Evolutionary conservation across 2,888 invertebrate species (phyloP).

Genomic region (Margaritifera margaritifera): DNA sequence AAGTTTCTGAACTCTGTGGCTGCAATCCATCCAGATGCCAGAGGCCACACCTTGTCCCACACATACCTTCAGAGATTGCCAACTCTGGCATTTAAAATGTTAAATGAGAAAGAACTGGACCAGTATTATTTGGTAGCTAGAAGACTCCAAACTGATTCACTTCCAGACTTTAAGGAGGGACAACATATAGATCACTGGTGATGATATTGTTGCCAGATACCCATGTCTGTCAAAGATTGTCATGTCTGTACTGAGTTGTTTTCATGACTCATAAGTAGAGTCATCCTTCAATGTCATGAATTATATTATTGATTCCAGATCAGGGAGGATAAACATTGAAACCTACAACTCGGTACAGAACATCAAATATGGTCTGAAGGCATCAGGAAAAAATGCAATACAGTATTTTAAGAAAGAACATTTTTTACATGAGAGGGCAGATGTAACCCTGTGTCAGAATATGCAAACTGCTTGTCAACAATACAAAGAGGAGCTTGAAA

Average conservation of each 20-base stretch:
- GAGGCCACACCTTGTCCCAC: slow-evolving; percentile 21
- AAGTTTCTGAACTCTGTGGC: slow-evolving; percentile 18
- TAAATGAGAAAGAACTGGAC: slow-evolving; percentile 10
- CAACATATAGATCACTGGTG: slow-evolving; percentile 13
- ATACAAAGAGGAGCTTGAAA: not conserved
- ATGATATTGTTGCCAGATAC: slow-evolving; percentile 6
- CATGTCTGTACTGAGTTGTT: slow-evolving; percentile 24
- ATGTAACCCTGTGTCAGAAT: too few relatives aligned
- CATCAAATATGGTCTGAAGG: slow-evolving; percentile 32
- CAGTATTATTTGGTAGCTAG: slow-evolving; percentile 21
- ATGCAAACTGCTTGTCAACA: slow-evolving; percentile 12
- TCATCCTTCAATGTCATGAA: slow-evolving; percentile 37
- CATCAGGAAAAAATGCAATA: slow-evolving; percentile 18
- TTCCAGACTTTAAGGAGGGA: slow-evolving; percentile 7
- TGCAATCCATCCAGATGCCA: slow-evolving; percentile 29
- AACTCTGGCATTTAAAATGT: slow-evolving; percentile 17
- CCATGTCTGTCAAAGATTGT: slow-evolving; percentile 23
- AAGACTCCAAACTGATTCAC: slow-evolving; percentile 12
- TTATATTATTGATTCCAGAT: slow-evolving; percentile 33
- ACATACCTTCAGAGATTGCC: slow-evolving; percentile 23
- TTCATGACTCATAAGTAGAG: slow-evolving; percentile 44
- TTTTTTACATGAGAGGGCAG: slow-evolving; percentile 18
- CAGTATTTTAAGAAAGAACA: slow-evolving; percentile 22
- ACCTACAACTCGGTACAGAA: slow-evolving; percentile 36
- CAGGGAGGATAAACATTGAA: slow-evolving; percentile 18